phyloP scores from a whole-genome alignment of 2,113 vertebrate species.

The Panthera leo region DNA sequence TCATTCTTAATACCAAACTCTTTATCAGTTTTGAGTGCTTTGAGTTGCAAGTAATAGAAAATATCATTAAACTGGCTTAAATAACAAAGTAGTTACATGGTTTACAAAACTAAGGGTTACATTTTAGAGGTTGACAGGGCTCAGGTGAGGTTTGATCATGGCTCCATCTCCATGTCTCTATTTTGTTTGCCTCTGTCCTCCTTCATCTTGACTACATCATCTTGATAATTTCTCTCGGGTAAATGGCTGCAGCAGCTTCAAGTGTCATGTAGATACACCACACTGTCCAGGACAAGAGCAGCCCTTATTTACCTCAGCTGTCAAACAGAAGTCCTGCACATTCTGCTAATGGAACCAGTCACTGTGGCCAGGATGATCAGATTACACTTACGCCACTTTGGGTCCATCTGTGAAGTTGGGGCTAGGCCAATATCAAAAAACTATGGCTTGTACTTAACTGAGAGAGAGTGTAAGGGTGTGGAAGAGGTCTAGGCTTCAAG shows the following conservation, averaged over 20 bases:
- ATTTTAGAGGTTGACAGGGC: neutral
- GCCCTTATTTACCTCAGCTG: neutral
- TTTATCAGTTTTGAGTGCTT: neutral
- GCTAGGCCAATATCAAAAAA: neutral
- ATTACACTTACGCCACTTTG: neutral
- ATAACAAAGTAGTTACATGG: neutral
- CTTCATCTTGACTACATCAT: neutral
- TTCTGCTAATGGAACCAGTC: neutral
- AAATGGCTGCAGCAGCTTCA: neutral
- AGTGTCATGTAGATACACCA: rapidly evolving
- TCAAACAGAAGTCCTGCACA: neutral
- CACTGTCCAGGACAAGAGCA: neutral
- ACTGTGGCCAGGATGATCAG: neutral
- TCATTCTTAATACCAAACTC: neutral
- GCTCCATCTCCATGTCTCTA: neutral
- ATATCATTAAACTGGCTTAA: neutral
- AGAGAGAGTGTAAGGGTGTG: neutral
- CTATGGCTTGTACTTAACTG: neutral
- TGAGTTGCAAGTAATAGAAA: neutral
- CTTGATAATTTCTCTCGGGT: neutral
- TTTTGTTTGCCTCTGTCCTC: neutral
- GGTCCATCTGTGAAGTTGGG: neutral
- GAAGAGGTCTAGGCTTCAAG: neutral
- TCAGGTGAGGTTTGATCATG: neutral
- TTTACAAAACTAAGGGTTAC: neutral